Percentiles rank a stretch among this genome's conserved stretches.
Evolutionary conservation across 1,140 invertebrate genomes (phyloP).

Genomic region (Camponotus pennsylvanicus): DNA sequence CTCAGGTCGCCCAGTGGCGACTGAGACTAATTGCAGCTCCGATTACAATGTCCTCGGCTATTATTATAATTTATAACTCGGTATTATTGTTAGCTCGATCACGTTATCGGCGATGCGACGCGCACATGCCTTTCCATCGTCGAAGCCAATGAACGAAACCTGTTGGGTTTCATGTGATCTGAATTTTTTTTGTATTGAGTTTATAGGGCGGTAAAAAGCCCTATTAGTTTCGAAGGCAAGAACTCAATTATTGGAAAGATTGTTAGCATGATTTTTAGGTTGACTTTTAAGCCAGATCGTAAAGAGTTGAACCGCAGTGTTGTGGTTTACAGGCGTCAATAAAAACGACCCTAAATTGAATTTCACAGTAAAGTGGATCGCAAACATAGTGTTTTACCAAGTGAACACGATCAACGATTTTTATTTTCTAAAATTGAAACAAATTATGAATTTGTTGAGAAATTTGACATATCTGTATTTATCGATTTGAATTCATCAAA

Average conservation of each 20-base stretch:
- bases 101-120: slow-evolving; percentile 24
- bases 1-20: slow-evolving; percentile 64
- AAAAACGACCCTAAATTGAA: neutral
- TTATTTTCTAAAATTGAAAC: neutral
- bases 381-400: neutral
- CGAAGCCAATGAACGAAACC: slow-evolving; percentile 53
- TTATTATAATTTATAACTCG: slow-evolving; percentile 79
- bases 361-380: neutral
- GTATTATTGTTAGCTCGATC: slow-evolving; percentile 65
- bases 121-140: slow-evolving; percentile 40
- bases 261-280: neutral
- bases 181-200: neutral
- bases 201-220: neutral
- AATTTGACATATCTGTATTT: neutral
- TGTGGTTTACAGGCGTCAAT: neutral
- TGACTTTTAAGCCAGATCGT: neutral
- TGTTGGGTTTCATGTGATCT: neutral
- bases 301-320: neutral
- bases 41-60: slow-evolving; percentile 79
- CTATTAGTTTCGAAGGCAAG: neutral
- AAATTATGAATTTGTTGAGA: neutral
- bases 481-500: neutral
- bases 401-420: neutral
- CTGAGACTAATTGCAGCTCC: slow-evolving; percentile 80
- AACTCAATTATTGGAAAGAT: neutral